Evolutionary conservation across 2,888 invertebrate species (phyloP), one percentile per base, ranked within the genome.

Genomic region (Agelastica alni): DNA sequence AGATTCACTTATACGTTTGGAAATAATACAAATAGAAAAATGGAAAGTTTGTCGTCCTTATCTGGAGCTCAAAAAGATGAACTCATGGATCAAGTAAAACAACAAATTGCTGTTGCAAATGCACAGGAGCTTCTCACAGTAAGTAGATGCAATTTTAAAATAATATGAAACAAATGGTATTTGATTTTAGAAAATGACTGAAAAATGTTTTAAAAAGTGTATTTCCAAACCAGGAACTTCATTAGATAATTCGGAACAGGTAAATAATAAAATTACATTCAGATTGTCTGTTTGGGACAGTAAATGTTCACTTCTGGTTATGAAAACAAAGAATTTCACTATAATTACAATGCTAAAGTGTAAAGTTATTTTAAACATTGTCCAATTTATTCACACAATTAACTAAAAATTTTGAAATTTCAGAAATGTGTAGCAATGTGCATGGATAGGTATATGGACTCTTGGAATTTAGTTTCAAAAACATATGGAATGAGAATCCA

Each of bases 351-450:
- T n/a, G n/a, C n/a, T n/a, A n/a, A n/a, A n/a, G n/a, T n/a, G n/a
- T n/a, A n/a, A n/a, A n/a, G n/a, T n/a, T n/a, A n/a, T n/a, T n/a
- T n/a, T n/a, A n/a, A n/a, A n/a, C n/a, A n/a, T n/a, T n/a, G n/a
- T n/a, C n/a, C n/a, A n/a, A n/a, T n/a, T n/a, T n/a, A n/a, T n/a
- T n/a, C n/a, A n/a, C n/a, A n/a, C n/a, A 14, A 28, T 30, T n/a
- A 44, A 39, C 3, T 45, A 13, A 17, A 30, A 22, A 2, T 14
- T 30, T 46, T 13, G 16, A 10, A 9, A 43, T 56, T 56, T 47
- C 87, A 96, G 87, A 96, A 94, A 86, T 97, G 96, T 75, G 85
- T 97, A 65, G 92, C 94, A 0, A 95, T 96, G 92, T 97, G 97
- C 76, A 96, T 96, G 96, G 97, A 97, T 77, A 84, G 97, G 70